Evolutionary conservation across 1,140 invertebrate species (phyloP).

Genomic region (Bombus fervidus): DNA sequence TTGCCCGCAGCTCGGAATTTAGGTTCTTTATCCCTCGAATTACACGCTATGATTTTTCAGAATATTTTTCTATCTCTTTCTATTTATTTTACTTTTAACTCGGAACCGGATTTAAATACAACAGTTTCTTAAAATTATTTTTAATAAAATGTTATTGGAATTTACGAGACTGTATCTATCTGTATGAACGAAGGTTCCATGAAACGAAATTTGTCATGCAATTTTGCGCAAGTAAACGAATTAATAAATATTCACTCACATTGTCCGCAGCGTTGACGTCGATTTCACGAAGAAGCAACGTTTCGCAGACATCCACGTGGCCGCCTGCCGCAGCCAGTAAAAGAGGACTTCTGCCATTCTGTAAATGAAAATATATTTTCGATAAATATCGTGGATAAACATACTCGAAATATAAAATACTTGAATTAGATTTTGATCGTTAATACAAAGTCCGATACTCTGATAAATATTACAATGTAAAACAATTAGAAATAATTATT

Average conservation of each 20-base stretch:
- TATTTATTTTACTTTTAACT: not conserved
- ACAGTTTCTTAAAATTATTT: not conserved
- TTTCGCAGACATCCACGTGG: conserved; percentile 69
- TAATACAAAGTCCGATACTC: not conserved
- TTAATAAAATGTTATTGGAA: not conserved
- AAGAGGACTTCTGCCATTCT: conserved; percentile 72
- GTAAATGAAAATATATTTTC: not conserved
- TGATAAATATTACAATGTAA: not conserved
- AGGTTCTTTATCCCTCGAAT: not conserved
- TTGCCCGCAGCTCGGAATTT: not conserved
- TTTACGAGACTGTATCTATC: not conserved
- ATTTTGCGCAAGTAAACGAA: not conserved
- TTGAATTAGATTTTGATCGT: not conserved
- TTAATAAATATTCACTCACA: conserved; percentile 65
- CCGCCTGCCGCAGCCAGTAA: conserved; percentile 72
- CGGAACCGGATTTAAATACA: not conserved
- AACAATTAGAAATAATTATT: too few relatives aligned
- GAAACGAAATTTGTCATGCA: too few relatives aligned
- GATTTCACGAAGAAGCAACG: conserved; percentile 66
- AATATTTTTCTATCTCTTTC: not conserved
- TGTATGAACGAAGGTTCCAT: not conserved
- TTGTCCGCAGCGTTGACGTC: conserved; percentile 73
- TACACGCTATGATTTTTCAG: not conserved
- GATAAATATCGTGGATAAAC: too few relatives aligned
- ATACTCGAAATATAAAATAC: too few relatives aligned